phyloP scores from a whole-genome alignment of 1,140 invertebrate genomes.

The Heliconius eleuchia region DNA sequence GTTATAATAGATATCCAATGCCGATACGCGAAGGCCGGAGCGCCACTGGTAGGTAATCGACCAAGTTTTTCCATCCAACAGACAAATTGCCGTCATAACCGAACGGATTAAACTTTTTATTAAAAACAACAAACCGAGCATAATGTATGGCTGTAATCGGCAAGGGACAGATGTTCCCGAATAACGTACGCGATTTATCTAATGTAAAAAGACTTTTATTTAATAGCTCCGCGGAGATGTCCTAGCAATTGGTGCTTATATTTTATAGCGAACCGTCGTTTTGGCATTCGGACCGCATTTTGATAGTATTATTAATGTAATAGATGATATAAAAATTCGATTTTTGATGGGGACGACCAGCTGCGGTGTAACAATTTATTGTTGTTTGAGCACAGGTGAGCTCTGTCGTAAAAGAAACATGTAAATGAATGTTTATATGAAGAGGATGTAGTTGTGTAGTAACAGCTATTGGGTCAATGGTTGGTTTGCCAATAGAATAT shows the following conservation, averaged over 20 bases:
- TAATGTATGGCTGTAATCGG: constrained; percentile 78
- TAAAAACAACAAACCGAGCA: constrained; percentile 80
- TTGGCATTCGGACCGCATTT: constrained; percentile 61
- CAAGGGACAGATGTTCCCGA: constrained; percentile 77
- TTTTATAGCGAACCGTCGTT: constrained; percentile 69
- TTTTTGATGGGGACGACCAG: constrained; percentile 69
- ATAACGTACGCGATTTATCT: constrained; percentile 77
- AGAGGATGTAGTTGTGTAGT: constrained; percentile 48
- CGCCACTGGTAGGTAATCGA: constrained; percentile 72
- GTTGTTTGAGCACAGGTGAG: constrained; percentile 53
- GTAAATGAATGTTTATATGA: constrained; percentile 41
- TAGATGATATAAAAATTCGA: constrained; percentile 69
- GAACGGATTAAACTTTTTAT: constrained; percentile 81
- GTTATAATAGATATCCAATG: constrained; percentile 62
- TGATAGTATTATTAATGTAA: constrained; percentile 72
- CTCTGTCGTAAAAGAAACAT: constrained; percentile 49
- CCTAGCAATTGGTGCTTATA: constrained; percentile 71
- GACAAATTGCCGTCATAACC: constrained; percentile 79
- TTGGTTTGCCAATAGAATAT: constrained; percentile 52
- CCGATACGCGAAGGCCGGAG: constrained; percentile 51
- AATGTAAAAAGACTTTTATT: constrained; percentile 80
- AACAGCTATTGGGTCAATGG: constrained; percentile 56
- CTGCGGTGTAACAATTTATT: constrained; percentile 63
- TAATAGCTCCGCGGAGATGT: constrained; percentile 73
- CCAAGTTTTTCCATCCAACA: constrained; percentile 77